Evolutionary conservation across 64 coral and sea anemone species (phyloP).

Genomic region (Porites lutea): DNA sequence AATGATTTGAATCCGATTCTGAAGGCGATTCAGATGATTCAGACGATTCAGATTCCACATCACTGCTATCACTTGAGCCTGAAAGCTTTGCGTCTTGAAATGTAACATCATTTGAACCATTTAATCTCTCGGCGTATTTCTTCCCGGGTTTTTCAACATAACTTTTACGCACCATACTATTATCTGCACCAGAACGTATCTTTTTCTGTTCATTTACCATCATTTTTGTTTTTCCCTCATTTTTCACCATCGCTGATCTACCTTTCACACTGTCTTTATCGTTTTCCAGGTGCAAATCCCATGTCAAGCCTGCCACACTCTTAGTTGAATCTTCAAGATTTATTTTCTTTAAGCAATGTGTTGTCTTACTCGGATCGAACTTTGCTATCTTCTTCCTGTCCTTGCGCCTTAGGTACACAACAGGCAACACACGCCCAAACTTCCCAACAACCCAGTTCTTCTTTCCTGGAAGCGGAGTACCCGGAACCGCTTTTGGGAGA

Average conservation of each 20-base stretch:
- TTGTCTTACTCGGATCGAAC: conserved; percentile 94
- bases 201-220: not conserved
- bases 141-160: not conserved
- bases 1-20: not conserved
- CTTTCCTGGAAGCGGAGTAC: conserved; percentile 83
- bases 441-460: conserved; percentile 97
- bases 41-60: not conserved
- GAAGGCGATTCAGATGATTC: not conserved
- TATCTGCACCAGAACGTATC: not conserved
- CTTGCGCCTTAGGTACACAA: conserved; percentile 82
- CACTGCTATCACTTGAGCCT: not conserved
- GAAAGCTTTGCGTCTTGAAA: not conserved
- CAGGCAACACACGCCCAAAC: conserved; percentile 87
- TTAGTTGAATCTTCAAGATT: conserved; percentile 41
- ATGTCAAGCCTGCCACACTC: conserved; percentile 67
- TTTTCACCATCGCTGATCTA: not conserved
- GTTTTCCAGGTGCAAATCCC: conserved; percentile 64
- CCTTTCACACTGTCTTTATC: not conserved
- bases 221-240: not conserved
- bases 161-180: not conserved
- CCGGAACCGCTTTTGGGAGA: conserved; percentile 79
- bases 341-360: conserved; percentile 85
- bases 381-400: conserved; percentile 83
- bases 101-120: too few species aligned
- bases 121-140: not conserved